Evolutionary conservation across 2,888 invertebrate species (phyloP), one percentile per base, ranked within the genome.

Genomic region (Prosapia bicincta): DNA sequence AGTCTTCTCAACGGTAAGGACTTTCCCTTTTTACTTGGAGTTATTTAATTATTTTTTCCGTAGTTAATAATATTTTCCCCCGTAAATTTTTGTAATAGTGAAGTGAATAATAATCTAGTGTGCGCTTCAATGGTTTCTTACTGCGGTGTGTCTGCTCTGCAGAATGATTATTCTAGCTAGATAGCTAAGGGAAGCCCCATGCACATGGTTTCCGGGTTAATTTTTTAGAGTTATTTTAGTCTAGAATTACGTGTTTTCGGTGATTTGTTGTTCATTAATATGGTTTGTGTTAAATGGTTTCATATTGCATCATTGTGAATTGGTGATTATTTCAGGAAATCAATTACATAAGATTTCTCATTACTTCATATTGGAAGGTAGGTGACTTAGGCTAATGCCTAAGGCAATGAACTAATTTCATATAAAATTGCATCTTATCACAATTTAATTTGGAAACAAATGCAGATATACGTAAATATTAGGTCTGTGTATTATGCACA

Each of bases 1-100:
- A 87, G 87, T 87, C 87, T 86, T 87, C 85, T 85, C 85, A 87
- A 87, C 87, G 88, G 88, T 89, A 88, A 89, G 89, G 84, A 75
- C 68, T 72, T 72, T 65, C 32, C 30, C 26, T 20, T 20, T 72
- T 72, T 66, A 66, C 28, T 28, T 66, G 26, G 26, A 69, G 30
- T 24, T 69, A n/a, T 30, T 69, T 30, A 7, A 43, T n/a, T 38
- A 71, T 25, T 38, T 71, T 38, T 43, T 26, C 24, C 38, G 9
- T 26, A 25, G 25, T 38, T 71, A 26, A 26, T 38, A 54, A 26
- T 20, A 54, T 54, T 54, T 5, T 20, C 54, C 13, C 20, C 24
- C 15, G 43, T 3, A 38, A 5, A 15, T 71, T 25, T 71, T 26
- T 54, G 24, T 43, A 54, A 7, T 71, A 26, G 43, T 54, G 43